A percentile compares a stretch with the other conserved stretches of the same genome.
These are phyloP conservation scores for Actinopyga echinites DNA, from an alignment of 53 echinoderm and acorn worm species.

Conservation along the genomic window DNA sequence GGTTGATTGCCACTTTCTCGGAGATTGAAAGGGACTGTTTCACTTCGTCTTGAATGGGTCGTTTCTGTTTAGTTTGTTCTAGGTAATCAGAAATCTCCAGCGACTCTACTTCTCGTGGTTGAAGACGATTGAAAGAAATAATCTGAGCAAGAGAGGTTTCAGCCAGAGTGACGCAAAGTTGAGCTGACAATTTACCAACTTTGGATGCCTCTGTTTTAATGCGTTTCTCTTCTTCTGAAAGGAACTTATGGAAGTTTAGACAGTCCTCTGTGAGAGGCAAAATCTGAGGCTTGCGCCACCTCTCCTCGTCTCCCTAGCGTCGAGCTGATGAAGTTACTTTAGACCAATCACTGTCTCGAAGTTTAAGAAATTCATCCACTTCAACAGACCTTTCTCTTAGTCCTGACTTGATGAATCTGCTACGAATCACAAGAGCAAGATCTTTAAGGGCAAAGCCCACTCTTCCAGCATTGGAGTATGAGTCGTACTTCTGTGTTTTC, in stretches of 20 bases:
- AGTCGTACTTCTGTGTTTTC: not conserved
- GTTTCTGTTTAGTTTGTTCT: not conserved
- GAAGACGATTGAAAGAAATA: not conserved
- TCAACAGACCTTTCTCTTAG: not conserved
- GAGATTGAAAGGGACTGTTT: not conserved
- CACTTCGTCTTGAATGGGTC: not conserved
- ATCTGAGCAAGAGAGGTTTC: not conserved
- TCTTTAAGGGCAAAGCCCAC: constrained; percentile 44
- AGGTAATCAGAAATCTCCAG: not conserved
- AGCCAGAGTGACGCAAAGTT: not conserved
- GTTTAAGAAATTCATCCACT: constrained; percentile 42
- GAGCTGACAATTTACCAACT: not conserved
- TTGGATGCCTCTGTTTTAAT: not conserved
- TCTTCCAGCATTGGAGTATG: constrained; percentile 31
- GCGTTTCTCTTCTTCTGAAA: not conserved
- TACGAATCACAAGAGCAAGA: not conserved
- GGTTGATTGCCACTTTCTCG: not conserved
- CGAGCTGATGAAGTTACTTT: constrained; percentile 30
- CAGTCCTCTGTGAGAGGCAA: constrained; percentile 11
- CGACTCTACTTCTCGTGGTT: constrained; percentile 9
- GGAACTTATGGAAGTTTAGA: constrained; percentile 10
- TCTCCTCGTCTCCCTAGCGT: constrained; percentile 12
- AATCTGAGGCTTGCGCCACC: not conserved
- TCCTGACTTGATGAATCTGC: not conserved
- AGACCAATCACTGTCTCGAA: constrained; percentile 21